Conservation (phyloP, 2,113 vertebrate genomes). For the Rutilus rutilus region DNA sequence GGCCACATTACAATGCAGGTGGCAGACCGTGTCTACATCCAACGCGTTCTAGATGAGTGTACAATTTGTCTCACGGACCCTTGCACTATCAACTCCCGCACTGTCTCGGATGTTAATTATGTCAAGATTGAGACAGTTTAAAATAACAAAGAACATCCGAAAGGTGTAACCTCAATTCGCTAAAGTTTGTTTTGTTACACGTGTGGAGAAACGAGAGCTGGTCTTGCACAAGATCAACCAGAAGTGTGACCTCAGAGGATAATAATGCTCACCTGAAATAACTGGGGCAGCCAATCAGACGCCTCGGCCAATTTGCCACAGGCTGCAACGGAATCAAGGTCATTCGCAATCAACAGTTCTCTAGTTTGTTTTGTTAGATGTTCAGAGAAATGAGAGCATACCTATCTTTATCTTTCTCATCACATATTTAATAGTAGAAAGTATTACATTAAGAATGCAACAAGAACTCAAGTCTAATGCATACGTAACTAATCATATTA, state of each 20-base stretch:
- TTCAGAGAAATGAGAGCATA: slow-evolving; percentile 21
- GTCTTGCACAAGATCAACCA: not conserved
- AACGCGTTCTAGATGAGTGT: slow-evolving; percentile 43
- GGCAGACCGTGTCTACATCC: not conserved
- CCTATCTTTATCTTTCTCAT: slow-evolving; percentile 36
- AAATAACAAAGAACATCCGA: not conserved
- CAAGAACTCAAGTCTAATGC: slow-evolving; percentile 69
- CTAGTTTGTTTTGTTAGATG: not conserved
- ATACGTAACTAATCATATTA: slow-evolving; percentile 80
- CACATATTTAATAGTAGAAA: slow-evolving; percentile 61
- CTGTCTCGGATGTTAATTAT: slow-evolving; percentile 43
- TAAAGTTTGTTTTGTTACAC: not conserved
- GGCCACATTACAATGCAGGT: slow-evolving; percentile 23
- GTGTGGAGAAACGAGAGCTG: not conserved
- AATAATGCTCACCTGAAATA: not conserved
- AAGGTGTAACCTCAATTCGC: slow-evolving; percentile 2
- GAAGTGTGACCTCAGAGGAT: not conserved
- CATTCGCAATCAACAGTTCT: not conserved
- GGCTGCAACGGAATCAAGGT: not conserved
- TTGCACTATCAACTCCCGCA: slow-evolving; percentile 17
- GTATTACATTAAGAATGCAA: slow-evolving; percentile 58
- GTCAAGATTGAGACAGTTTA: slow-evolving; percentile 18
- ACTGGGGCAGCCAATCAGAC: not conserved
- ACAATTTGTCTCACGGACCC: slow-evolving; percentile 35
- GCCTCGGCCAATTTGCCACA: not conserved